A percentile compares a stretch with the other conserved stretches of the same genome.
Evolutionary conservation across 2,113 vertebrate genomes (phyloP).

Genomic region (Oxygymnocypris stewartii): DNA sequence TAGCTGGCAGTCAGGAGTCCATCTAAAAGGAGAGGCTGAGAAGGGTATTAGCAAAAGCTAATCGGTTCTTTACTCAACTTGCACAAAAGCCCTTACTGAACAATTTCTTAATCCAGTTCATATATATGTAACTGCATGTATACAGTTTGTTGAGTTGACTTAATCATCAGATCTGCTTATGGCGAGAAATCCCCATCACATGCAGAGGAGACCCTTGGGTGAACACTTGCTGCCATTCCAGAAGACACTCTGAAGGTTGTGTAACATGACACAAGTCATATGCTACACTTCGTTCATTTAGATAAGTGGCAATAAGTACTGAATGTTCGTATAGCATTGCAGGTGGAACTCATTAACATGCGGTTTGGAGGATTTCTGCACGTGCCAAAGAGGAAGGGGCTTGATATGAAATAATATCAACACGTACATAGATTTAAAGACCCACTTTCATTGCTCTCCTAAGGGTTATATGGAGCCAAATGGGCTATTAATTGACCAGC

Average conservation of each 20-base stretch:
- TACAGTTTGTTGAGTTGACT: constrained; percentile 64
- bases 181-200: constrained; percentile 66
- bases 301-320: constrained; percentile 70
- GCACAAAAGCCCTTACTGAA: constrained; percentile 63
- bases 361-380: constrained; percentile 71
- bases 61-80: constrained; percentile 55
- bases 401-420: constrained; percentile 61
- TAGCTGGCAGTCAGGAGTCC: background rate
- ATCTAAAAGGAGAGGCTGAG: constrained; percentile 3
- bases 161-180: constrained; percentile 65
- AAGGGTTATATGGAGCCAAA: constrained; percentile 67
- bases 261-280: constrained; percentile 41
- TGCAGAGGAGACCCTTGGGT: constrained; percentile 57
- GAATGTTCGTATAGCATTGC: constrained; percentile 73
- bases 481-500: constrained; percentile 61
- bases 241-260: constrained; percentile 29
- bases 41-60: constrained; percentile 48
- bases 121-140: constrained; percentile 61
- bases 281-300: constrained; percentile 65
- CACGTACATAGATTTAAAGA: constrained; percentile 59
- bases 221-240: constrained; percentile 63
- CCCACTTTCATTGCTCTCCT: constrained; percentile 67
- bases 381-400: constrained; percentile 56
- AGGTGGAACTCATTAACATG: constrained; percentile 78
- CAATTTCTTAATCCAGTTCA: constrained; percentile 57